Evolutionary conservation across 2,888 invertebrate genomes (phyloP), one percentile per base, ranked within the genome.

Genomic region (Microctonus hyperodae): DNA sequence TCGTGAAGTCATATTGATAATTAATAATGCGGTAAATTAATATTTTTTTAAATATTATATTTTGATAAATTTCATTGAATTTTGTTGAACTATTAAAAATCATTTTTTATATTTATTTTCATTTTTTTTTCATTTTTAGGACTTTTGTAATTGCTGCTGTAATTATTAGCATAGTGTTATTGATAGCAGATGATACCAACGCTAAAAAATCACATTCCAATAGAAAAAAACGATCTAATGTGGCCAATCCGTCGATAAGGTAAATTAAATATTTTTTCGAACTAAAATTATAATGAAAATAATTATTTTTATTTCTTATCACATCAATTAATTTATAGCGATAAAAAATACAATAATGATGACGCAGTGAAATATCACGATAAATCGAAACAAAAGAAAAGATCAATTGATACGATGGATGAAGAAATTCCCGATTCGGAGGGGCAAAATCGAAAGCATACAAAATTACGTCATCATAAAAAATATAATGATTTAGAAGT

Each of bases 181-280:
- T 70, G 2, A 28, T 68, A 33, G 48, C 67, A 22, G 65, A 69
- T 13, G 56, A 40, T 61, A 67, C 53, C 10, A 37, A 63, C 11
- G 70, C 69, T 31, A 69, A 64, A 28, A 69, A 71, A 65, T 50
- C 35, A 50, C 20, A 16, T 23, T 68, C 64, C 4, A 31, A 10
- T 23, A 48, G 66, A 20, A 59, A 59, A 16, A 64, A 67, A 31
- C 61, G 35, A 51, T 50, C 33, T 16, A 25, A 50, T 1, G 33
- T 37, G n/a, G 57, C 53, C 13, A 48, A 31, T 25, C 13, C 28
- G 22, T 16, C 55, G 22, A 10, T 16, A 1, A 53, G 63, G 63
- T 63, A 44, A 55, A 55, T 51, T 23, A 37, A 16, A 1, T 16
- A 9, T 28, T 10, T 16, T 6, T 20, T 7, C 25, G 25, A 25